phyloP scores from a whole-genome alignment of 92 coral and sea anemone species.

The Phenganax subtilis region DNA sequence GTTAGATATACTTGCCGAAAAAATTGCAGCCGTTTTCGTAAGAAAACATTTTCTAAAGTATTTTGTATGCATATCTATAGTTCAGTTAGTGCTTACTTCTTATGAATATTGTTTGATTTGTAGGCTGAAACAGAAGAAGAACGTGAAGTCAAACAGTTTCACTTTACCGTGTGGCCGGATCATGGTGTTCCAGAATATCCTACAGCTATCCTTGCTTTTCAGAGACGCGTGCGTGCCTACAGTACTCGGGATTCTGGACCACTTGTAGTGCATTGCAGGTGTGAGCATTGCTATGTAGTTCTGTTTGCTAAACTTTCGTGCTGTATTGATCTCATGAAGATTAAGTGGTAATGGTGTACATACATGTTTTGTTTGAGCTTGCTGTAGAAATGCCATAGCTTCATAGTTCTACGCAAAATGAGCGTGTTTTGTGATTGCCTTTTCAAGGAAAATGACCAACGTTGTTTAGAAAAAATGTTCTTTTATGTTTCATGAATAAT shows the following conservation, averaged over 20 bases:
- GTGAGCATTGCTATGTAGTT: not conserved
- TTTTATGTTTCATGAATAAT: no score
- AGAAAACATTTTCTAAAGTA: no score
- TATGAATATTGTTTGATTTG: not conserved
- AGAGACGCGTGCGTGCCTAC: constrained; percentile 86
- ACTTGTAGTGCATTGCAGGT: constrained; percentile 90
- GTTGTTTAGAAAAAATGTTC: no score
- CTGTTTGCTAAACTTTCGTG: no score
- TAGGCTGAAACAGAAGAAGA: constrained; percentile 96
- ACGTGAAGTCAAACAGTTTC: constrained; percentile 92
- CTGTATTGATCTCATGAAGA: no score
- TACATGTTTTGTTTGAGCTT: no score
- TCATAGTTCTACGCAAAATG: not conserved
- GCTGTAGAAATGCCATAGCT: no score
- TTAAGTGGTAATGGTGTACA: no score
- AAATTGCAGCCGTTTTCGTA: no score
- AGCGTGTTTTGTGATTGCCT: not conserved
- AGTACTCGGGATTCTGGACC: constrained; percentile 92
- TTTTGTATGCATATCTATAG: no score
- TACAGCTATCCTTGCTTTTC: constrained; percentile 86
- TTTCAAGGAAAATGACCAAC: not conserved
- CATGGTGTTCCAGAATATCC: constrained; percentile 99
- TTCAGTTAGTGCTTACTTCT: not conserved
- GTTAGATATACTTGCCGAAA: no score
- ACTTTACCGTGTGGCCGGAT: constrained; percentile 99